Percentiles rank a stretch among this genome's conserved stretches.
These are phyloP conservation scores for Ctenicera cuprea DNA, from an alignment of 2,888 invertebrate species.

Conservation along the genomic window DNA sequence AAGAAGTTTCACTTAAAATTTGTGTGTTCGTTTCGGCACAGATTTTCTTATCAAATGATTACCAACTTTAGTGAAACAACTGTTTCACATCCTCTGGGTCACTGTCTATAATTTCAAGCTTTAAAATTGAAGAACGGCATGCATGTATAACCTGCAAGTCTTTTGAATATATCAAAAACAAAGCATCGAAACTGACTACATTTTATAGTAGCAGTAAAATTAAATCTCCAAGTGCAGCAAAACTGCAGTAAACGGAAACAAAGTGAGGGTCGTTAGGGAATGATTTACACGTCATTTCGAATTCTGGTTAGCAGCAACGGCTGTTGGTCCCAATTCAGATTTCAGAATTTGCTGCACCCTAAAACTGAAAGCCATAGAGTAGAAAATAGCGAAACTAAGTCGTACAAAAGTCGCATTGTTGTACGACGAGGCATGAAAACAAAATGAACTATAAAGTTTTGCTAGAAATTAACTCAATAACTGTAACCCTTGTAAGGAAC, in stretches of 20 bases:
- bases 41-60: no score
- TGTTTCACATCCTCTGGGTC: no score
- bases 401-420: slow-evolving; percentile 49
- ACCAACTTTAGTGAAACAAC: no score
- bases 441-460: slow-evolving; percentile 52
- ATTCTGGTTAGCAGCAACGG: slow-evolving; percentile 32
- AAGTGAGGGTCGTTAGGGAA: slow-evolving; percentile 45
- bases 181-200: slow-evolving; percentile 12
- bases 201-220: slow-evolving; percentile 36
- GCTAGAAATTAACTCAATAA: slow-evolving; percentile 55
- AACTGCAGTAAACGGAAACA: slow-evolving; percentile 43
- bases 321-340: slow-evolving; percentile 37
- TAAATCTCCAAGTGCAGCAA: slow-evolving; percentile 36
- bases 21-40: no score
- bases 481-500: slow-evolving; percentile 49
- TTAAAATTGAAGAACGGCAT: no score
- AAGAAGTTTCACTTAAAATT: no score
- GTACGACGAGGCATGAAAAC: slow-evolving; percentile 50
- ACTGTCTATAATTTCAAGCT: no score
- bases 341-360: slow-evolving; percentile 17
- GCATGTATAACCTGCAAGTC: no score
- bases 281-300: slow-evolving; percentile 54
- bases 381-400: slow-evolving; percentile 33
- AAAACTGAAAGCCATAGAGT: slow-evolving; percentile 30
- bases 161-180: not conserved